Evolutionary conservation across 2,797 vertebrate species (phyloP).

Genomic region (Nannoperca australis): DNA sequence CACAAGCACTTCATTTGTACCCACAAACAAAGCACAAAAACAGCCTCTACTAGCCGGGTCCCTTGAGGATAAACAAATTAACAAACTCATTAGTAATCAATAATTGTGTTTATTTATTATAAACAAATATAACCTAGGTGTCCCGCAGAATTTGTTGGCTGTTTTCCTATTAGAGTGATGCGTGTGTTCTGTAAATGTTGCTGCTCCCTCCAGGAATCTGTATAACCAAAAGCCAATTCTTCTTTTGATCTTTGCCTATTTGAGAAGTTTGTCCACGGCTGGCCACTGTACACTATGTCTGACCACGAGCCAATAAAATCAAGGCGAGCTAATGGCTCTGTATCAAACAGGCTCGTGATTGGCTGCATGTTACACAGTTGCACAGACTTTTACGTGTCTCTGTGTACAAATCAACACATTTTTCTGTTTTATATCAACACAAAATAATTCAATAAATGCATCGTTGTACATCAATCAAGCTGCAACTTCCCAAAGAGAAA

Average conservation of each 20-base stretch:
- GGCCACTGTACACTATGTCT: neutral
- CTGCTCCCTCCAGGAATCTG: neutral
- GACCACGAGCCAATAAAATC: conserved; percentile 4
- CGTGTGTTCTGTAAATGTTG: neutral
- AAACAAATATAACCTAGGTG: conserved; percentile 5
- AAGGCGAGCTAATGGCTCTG: neutral
- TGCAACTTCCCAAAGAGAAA: neutral
- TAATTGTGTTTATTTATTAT: conserved; percentile 2
- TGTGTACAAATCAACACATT: neutral
- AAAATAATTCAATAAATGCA: neutral
- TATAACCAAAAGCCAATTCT: neutral
- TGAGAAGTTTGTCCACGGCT: neutral
- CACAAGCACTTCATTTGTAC: conserved; percentile 11
- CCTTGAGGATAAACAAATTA: conserved; percentile 10
- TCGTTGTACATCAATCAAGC: neutral
- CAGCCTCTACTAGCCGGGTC: neutral
- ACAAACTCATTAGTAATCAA: conserved; percentile 34
- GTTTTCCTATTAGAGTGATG: neutral
- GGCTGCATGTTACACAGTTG: neutral
- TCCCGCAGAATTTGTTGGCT: neutral
- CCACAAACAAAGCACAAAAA: conserved; percentile 21
- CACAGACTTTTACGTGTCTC: neutral
- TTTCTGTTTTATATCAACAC: neutral
- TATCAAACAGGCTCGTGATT: conserved; percentile 13
- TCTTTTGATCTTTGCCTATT: neutral